Evolutionary conservation across 92 coral and sea anemone species (phyloP), one percentile per base, ranked within the genome.

Genomic region (Metridium senile): DNA sequence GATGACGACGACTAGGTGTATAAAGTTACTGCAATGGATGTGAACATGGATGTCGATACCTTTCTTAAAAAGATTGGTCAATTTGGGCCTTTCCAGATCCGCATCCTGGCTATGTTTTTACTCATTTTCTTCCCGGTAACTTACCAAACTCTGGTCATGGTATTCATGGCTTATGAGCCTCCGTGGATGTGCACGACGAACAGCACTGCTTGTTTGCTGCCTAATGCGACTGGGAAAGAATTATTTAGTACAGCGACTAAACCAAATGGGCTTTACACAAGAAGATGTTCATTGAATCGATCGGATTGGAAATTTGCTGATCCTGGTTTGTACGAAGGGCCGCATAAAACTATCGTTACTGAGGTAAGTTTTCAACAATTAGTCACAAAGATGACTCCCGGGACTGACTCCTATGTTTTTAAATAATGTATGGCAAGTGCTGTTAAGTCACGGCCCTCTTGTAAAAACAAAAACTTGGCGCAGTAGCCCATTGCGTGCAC

Each of bases 151-250:
- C 80, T 91, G 11, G 85, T 89, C 72, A 91, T 91, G 98, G 91
- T 90, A 53, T 94, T 94, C 62, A 91, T 85, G 22, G 98, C 94
- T 26, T 93, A 85, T 53, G 98, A 94, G 35, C 90, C 98, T 21
- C 97, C 98, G 0, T 94, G 98, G 97, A 88, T 88, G 89, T 94
- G 98, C 39, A 73, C 82, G 4, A 30, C 70, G 4, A 84, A 88
- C 71, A 92, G 93, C 68, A 79, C 82, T 19, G 72, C 77, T 43
- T 93, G 98, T 52, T 23, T 79, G 26, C 87, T 68, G 45, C 81
- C 85, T 19, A 88, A 84, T 56, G 74, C 88, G 0, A 77, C 83
- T 0, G 84, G 80, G 1, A 30, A 53, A 25, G 79, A 58, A 34
- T 70, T 88, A 52, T 91, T 84, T 79, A 88, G 92, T 81, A 91